phyloP scores from a whole-genome alignment of 2,113 vertebrate genomes.

The Micronisus gabar region DNA sequence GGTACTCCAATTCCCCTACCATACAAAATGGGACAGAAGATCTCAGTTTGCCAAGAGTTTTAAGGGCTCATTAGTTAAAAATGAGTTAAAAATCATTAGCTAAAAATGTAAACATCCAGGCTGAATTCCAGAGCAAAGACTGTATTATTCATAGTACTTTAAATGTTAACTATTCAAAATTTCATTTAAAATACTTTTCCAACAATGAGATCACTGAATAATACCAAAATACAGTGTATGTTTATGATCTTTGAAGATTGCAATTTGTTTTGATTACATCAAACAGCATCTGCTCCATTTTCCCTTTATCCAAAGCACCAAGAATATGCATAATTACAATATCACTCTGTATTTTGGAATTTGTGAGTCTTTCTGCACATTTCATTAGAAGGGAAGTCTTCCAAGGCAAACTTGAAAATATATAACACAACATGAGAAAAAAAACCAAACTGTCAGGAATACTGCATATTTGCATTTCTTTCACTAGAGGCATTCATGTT shows the following conservation, averaged over 20 bases:
- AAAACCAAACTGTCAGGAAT: background rate
- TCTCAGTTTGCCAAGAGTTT: background rate
- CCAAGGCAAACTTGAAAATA: background rate
- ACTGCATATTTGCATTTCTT: background rate
- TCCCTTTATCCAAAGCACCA: background rate
- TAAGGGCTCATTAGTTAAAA: background rate
- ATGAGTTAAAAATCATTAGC: background rate
- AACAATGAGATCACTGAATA: slow-evolving; percentile 1
- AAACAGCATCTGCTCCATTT: slow-evolving; percentile 52
- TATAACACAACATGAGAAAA: background rate
- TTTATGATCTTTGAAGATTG: slow-evolving; percentile 35
- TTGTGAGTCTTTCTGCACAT: background rate
- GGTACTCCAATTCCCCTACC: background rate
- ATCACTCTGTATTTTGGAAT: background rate
- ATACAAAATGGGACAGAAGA: background rate
- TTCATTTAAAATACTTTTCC: background rate
- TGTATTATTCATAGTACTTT: background rate
- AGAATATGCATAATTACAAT: background rate
- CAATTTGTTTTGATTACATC: slow-evolving; percentile 49
- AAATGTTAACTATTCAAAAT: background rate
- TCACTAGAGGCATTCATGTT: background rate
- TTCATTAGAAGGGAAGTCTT: background rate
- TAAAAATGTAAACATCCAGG: background rate
- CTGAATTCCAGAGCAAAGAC: background rate
- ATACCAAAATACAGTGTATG: slow-evolving; percentile 8